Conservation (phyloP, 2,888 invertebrate species). For the Sphaeridia pumilis region DNA sequence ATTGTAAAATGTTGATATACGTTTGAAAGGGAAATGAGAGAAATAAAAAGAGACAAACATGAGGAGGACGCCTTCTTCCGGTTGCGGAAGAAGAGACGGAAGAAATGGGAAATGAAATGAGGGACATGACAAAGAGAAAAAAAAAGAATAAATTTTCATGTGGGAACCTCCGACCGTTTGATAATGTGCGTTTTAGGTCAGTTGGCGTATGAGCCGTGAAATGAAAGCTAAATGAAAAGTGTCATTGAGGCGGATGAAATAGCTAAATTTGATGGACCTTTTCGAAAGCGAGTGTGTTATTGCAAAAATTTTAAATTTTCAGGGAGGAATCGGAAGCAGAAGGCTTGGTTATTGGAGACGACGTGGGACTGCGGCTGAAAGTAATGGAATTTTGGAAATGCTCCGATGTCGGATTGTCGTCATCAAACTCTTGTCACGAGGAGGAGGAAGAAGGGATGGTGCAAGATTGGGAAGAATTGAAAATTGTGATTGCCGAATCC, state of each 20-base stretch:
- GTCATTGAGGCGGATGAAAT: no score
- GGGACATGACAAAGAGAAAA: no score
- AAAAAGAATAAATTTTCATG: no score
- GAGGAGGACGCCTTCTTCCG: no score
- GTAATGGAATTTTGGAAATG: constrained; percentile 43
- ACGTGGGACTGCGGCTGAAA: constrained; percentile 41
- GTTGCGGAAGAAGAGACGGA: no score
- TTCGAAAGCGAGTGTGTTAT: background rate
- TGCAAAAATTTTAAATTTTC: constrained; percentile 5
- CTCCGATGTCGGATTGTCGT: constrained; percentile 38
- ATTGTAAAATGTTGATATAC: no score
- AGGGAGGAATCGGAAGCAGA: constrained; percentile 40
- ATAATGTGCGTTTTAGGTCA: background rate
- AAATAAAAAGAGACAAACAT: no score
- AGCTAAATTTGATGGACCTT: no score
- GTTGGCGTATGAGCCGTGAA: background rate
- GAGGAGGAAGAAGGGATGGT: constrained; percentile 10
- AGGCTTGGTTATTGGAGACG: constrained; percentile 40
- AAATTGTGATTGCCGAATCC: constrained; percentile 43
- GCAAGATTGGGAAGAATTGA: constrained; percentile 34
- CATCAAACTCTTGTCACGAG: constrained; percentile 13
- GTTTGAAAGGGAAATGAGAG: no score
- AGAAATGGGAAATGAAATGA: no score
- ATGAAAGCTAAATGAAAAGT: no score
- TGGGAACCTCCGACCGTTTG: no score